Evolutionary conservation across 2,888 invertebrate species (phyloP).

Genomic region (Drosophila mulleri): DNA sequence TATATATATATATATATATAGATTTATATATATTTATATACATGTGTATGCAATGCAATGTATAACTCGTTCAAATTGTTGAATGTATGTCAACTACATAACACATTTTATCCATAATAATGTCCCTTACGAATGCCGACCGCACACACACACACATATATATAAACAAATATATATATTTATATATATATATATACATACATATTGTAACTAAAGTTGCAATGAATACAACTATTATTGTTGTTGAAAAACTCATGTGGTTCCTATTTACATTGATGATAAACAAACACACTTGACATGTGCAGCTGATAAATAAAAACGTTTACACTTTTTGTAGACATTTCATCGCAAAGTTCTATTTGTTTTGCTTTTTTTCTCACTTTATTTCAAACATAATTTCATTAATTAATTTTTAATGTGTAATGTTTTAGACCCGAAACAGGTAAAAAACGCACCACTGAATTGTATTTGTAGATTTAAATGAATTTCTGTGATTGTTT

Average conservation of each 20-base stretch:
- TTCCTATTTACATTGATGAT: constrained; percentile 23
- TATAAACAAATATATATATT: not conserved
- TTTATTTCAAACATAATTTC: constrained; percentile 60
- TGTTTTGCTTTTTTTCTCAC: constrained; percentile 33
- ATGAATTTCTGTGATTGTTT: constrained; percentile 22
- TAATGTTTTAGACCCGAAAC: constrained; percentile 66
- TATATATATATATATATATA: not conserved
- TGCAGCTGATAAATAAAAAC: constrained; percentile 44
- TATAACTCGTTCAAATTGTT: constrained; percentile 15
- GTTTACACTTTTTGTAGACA: constrained; percentile 45
- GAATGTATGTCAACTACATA: constrained; percentile 22
- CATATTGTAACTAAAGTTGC: not conserved
- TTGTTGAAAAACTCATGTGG: constrained; percentile 8
- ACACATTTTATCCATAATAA: constrained; percentile 5
- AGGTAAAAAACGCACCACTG: constrained; percentile 78
- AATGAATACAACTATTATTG: not conserved
- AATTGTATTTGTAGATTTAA: constrained; percentile 55
- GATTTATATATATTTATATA: not conserved
- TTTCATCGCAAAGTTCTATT: constrained; percentile 57
- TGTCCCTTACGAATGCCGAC: not conserved
- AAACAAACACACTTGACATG: not conserved
- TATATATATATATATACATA: constrained; percentile 3
- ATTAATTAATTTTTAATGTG: constrained; percentile 33
- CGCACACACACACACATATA: not conserved
- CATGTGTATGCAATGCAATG: constrained; percentile 6